phyloP scores from a whole-genome alignment of 2,888 invertebrate species.

The Noctuana brunneofusca region DNA sequence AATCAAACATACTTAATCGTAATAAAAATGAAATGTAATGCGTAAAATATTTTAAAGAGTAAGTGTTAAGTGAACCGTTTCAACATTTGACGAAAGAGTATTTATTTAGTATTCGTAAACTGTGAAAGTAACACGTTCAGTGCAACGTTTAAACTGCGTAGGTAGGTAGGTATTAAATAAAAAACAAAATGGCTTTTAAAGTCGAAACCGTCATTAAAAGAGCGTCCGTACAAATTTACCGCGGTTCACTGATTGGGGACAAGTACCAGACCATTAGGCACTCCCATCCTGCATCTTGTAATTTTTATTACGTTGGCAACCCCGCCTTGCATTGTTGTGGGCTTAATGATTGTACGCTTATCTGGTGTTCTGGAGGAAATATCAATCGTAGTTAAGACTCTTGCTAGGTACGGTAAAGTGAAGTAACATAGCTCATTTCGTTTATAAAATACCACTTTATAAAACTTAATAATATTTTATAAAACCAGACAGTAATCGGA shows the following conservation, averaged over 20 bases:
- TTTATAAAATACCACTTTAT: too few relatives aligned
- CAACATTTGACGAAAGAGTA: neutral
- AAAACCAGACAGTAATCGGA: too few relatives aligned
- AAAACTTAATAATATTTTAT: too few relatives aligned
- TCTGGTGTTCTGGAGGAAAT: conserved; percentile 27
- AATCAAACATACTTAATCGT: too few relatives aligned
- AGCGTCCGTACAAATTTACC: conserved; percentile 43
- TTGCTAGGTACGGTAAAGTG: conserved; percentile 3
- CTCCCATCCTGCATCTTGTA: conserved; percentile 76
- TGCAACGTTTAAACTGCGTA: neutral
- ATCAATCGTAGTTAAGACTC: conserved; percentile 25
- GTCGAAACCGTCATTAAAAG: conserved; percentile 6
- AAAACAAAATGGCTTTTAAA: conserved; percentile 4
- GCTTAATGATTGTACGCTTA: conserved; percentile 56
- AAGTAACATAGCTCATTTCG: neutral
- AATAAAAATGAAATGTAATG: too few relatives aligned
- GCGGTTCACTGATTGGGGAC: conserved; percentile 56
- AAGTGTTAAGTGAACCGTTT: too few relatives aligned
- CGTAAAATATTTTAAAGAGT: too few relatives aligned
- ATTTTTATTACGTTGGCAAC: conserved; percentile 72
- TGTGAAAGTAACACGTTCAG: neutral
- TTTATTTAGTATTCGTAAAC: neutral
- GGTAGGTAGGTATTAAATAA: neutral
- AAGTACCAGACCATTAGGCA: conserved; percentile 64
- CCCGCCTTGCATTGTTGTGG: conserved; percentile 77